Percentiles rank a stretch among this genome's conserved stretches.
Conservation (phyloP, 2,888 invertebrate genomes). For the Chrysolina americana region DNA sequence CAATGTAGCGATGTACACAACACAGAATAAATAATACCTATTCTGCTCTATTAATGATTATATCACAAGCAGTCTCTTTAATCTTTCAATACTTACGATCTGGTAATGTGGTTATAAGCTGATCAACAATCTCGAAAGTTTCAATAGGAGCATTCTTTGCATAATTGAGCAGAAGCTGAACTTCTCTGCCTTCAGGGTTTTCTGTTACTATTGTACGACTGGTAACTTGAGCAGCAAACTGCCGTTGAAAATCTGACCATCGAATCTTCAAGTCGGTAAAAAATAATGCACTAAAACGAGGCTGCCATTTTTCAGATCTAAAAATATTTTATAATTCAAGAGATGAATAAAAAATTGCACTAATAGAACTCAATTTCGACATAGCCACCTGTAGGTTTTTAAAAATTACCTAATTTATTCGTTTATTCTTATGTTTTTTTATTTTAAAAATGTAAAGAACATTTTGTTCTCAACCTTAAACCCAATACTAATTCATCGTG, state of each 20-base stretch:
- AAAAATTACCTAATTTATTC: no score
- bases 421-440: no score
- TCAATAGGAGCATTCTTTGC: constrained; percentile 68
- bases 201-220: constrained; percentile 79
- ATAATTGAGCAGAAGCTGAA: constrained; percentile 72
- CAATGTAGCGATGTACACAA: no score
- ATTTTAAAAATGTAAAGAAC: no score
- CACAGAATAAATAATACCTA: background rate
- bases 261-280: constrained; percentile 79
- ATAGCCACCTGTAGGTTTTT: no score
- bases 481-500: no score
- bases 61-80: constrained; percentile 1
- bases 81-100: constrained; percentile 64
- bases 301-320: constrained; percentile 78
- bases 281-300: constrained; percentile 79
- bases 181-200: constrained; percentile 79
- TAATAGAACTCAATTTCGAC: no score
- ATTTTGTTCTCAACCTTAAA: no score
- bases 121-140: constrained; percentile 62
- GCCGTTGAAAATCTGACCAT: constrained; percentile 73
- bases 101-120: constrained; percentile 61
- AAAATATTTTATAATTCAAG: no score
- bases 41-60: background rate
- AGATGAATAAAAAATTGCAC: no score
- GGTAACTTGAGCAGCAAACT: constrained; percentile 71